These are phyloP conservation scores for Octodonta nipae DNA, from an alignment of 2,888 invertebrate genomes.

Conservation along the genomic window DNA sequence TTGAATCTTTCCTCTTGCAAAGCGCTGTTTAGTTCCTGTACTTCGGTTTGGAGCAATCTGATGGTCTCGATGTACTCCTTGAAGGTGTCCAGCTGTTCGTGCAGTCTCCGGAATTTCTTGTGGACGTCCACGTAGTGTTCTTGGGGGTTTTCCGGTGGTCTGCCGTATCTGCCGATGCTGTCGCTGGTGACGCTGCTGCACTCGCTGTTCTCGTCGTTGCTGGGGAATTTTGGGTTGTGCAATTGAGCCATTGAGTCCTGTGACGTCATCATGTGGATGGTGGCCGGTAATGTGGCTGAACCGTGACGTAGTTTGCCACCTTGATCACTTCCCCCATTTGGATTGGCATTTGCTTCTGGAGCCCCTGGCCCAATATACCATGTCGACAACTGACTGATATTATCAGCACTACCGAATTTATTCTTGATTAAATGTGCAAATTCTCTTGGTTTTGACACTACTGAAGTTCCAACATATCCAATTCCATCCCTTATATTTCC, in stretches of 20 bases:
- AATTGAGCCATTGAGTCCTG: conserved; percentile 32
- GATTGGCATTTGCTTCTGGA: conserved; percentile 35
- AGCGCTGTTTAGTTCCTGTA: conserved; percentile 66
- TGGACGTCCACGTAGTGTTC: conserved; percentile 54
- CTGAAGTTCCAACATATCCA: conserved; percentile 84
- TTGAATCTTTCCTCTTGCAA: conserved; percentile 82
- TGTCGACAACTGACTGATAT: conserved; percentile 77
- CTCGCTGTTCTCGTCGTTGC: conserved; percentile 67
- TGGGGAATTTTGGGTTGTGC: conserved; percentile 3
- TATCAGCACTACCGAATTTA: conserved; percentile 95
- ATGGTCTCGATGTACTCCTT: conserved; percentile 58
- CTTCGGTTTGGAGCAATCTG: conserved; percentile 69
- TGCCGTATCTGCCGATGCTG: conserved; percentile 52
- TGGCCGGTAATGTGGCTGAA: conserved; percentile 53
- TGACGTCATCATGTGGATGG: conserved; percentile 39
- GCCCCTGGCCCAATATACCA: conserved; percentile 38
- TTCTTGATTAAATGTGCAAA: conserved; percentile 92
- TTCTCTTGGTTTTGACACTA: conserved; percentile 93
- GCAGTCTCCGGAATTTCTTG: conserved; percentile 64
- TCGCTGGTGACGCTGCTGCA: conserved; percentile 81
- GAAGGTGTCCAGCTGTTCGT: conserved; percentile 68
- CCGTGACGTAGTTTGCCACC: conserved; percentile 41
- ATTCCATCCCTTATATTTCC: conserved; percentile 93
- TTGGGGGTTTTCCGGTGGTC: conserved; percentile 39
- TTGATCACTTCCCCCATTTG: conserved; percentile 38